phyloP scores from a whole-genome alignment of 2,888 invertebrate genomes.

The Germaria angustata region DNA sequence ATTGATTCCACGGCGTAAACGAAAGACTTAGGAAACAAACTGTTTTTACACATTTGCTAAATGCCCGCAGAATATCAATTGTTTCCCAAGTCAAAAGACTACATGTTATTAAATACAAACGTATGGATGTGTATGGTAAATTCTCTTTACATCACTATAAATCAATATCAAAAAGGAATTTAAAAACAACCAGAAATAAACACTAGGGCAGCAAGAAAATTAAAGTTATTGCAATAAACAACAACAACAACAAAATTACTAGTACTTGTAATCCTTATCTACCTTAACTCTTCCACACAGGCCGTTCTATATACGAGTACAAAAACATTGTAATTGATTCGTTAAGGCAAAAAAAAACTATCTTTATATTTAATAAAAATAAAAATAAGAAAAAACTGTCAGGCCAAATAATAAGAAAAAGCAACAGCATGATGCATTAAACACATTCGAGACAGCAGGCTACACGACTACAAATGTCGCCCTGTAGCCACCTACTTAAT shows the following conservation, averaged over 20 bases:
- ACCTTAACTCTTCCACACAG: slow-evolving; percentile 5
- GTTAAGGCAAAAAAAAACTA: background rate
- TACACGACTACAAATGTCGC: too few species aligned
- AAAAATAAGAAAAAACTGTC: background rate
- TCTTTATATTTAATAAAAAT: background rate
- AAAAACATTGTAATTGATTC: slow-evolving; percentile 39
- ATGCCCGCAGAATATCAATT: background rate
- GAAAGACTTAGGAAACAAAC: slow-evolving; percentile 43
- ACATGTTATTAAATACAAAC: background rate
- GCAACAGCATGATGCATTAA: too few species aligned
- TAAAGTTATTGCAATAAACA: slow-evolving; percentile 1
- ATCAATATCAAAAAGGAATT: slow-evolving; percentile 17
- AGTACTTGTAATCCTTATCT: background rate
- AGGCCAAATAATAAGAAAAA: slow-evolving; percentile 8
- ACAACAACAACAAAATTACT: slow-evolving; percentile 1
- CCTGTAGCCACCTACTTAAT: too few species aligned
- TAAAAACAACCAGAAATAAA: slow-evolving; percentile 19
- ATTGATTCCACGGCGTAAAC: background rate
- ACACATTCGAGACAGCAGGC: too few species aligned
- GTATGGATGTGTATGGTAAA: too few species aligned
- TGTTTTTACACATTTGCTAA: background rate
- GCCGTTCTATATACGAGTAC: slow-evolving; percentile 12
- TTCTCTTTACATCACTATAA: slow-evolving; percentile 8
- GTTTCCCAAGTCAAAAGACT: background rate
- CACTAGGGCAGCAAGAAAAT: slow-evolving; percentile 32